Conservation (phyloP, 1,140 invertebrate genomes). For the Diabrotica virgifera region DNA sequence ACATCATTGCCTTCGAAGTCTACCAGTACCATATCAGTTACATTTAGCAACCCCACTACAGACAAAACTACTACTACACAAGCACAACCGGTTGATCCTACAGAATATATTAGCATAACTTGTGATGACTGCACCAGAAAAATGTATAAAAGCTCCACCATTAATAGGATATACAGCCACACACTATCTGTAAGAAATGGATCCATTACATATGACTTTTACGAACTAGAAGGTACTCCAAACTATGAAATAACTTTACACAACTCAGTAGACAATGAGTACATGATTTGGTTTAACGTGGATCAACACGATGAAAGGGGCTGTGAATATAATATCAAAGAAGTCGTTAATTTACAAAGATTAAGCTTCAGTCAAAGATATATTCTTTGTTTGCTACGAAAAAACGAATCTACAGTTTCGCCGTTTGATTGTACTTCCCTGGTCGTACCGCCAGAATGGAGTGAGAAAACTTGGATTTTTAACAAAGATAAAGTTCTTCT, state of each 20-base stretch:
- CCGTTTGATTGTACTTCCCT: not conserved
- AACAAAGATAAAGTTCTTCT: not conserved
- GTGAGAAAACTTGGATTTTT: not conserved
- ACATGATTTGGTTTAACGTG: conserved; percentile 3
- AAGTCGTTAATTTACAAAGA: not conserved
- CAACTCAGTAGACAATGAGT: not conserved
- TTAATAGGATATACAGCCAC: not conserved
- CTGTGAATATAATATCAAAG: not conserved
- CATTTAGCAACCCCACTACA: no score
- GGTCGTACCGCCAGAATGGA: not conserved
- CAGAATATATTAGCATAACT: not conserved
- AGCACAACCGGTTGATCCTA: no score
- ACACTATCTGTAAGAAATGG: not conserved
- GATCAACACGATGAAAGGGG: not conserved
- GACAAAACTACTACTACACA: no score
- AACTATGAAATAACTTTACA: not conserved
- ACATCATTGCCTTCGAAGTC: no score
- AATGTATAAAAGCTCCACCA: not conserved
- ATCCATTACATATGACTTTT: not conserved
- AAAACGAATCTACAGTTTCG: not conserved
- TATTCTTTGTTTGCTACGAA: not conserved
- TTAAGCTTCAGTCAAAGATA: not conserved
- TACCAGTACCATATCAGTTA: no score
- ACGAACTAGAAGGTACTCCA: not conserved
- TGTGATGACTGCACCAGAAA: not conserved